These are phyloP conservation scores for Drosophila barbarae DNA, from an alignment of 2,888 invertebrate species.

Conservation along the genomic window DNA sequence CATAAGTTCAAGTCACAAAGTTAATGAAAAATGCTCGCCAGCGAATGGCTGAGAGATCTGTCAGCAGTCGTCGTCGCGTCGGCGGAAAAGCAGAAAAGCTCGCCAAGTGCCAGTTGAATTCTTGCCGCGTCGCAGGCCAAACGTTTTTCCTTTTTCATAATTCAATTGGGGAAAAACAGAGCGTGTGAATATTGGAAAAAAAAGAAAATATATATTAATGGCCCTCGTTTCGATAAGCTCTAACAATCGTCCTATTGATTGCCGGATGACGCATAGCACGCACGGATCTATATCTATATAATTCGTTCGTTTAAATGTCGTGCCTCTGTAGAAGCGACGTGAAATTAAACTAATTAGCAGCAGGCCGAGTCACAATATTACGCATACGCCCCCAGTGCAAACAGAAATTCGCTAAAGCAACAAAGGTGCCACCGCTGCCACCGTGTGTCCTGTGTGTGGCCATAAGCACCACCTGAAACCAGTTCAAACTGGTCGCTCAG, in stretches of 20 bases:
- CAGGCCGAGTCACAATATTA: constrained; percentile 29
- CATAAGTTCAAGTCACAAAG: constrained; percentile 56
- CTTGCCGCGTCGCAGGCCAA: constrained; percentile 60
- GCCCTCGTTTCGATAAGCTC: constrained; percentile 14
- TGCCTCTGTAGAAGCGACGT: constrained; percentile 6
- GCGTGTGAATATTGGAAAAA: constrained; percentile 40
- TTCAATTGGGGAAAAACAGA: constrained; percentile 5
- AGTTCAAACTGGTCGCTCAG: constrained; percentile 21
- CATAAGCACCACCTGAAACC: constrained; percentile 25
- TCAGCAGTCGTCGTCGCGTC: constrained; percentile 42
- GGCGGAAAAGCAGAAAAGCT: constrained; percentile 59
- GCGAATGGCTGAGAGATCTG: constrained; percentile 42
- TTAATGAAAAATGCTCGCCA: constrained; percentile 57
- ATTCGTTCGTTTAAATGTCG: constrained; percentile 1
- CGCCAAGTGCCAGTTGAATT: constrained; percentile 61
- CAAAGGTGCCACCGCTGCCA: constrained; percentile 14
- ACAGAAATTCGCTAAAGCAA: constrained; percentile 14
- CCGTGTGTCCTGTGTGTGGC: constrained; percentile 27
- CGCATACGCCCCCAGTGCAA: constrained; percentile 35
- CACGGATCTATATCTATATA: constrained; percentile 7
- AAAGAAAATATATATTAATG: constrained; percentile 8
- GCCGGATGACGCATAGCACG: constrained; percentile 27
- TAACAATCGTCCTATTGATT: constrained; percentile 25
- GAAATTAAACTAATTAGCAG: constrained; percentile 33
- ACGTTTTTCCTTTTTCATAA: constrained; percentile 36